These are phyloP conservation scores for Hemithea aestivaria DNA, from an alignment of 2,888 invertebrate species.

Conservation along the genomic window DNA sequence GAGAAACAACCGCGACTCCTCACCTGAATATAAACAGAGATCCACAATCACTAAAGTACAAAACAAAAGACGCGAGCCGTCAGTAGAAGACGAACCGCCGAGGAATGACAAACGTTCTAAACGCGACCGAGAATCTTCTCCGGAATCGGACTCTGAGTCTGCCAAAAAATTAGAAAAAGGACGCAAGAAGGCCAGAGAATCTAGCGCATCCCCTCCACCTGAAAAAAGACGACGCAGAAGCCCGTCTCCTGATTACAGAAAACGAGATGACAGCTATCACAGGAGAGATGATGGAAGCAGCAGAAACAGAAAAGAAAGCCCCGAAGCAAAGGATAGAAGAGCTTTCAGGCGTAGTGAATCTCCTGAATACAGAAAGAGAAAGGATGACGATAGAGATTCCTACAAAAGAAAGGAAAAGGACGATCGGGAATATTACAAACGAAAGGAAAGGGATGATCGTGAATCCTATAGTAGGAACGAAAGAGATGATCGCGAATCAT, in stretches of 20 bases:
- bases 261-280: conserved; percentile 40
- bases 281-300: conserved; percentile 37
- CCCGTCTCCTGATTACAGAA: conserved; percentile 45
- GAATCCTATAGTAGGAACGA: conserved; percentile 34
- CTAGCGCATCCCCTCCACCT: conserved; percentile 53
- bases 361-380: conserved; percentile 12
- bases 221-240: conserved; percentile 58
- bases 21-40: conserved; percentile 50
- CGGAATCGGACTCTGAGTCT: conserved; percentile 47
- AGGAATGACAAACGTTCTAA: conserved; percentile 43
- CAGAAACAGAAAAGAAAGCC: conserved; percentile 36
- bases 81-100: conserved; percentile 42
- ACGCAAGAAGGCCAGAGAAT: conserved; percentile 45
- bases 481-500: conserved; percentile 2
- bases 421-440: conserved; percentile 19
- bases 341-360: conserved; percentile 33
- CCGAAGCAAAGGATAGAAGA: conserved; percentile 41
- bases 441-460: conserved; percentile 26
- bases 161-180: conserved; percentile 41
- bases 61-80: conserved; percentile 48
- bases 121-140: conserved; percentile 45
- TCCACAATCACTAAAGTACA: conserved; percentile 60
- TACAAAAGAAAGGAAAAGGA: conserved; percentile 31
- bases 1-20: conserved; percentile 38
- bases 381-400: conserved; percentile 39